Evolutionary conservation across 2,797 vertebrate genomes (phyloP).

Genomic region (Stomatorhinus walkeri): DNA sequence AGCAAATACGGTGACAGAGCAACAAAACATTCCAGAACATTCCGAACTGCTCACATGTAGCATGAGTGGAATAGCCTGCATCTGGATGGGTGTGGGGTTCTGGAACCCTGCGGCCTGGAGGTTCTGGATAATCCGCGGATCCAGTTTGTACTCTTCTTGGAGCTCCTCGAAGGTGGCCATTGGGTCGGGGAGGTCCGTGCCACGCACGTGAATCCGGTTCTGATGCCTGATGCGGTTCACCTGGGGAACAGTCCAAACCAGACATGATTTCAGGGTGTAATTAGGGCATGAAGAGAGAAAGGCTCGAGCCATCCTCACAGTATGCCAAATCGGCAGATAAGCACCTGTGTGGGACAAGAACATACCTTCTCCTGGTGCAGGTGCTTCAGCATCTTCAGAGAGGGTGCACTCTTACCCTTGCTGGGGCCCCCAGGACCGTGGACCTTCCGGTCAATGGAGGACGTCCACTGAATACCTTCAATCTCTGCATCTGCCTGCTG

Average conservation of each 20-base stretch:
- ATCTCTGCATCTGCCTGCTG: slow-evolving; percentile 26
- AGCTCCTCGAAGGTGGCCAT: slow-evolving; percentile 80
- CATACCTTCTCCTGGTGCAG: slow-evolving; percentile 81
- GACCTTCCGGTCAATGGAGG: slow-evolving; percentile 63
- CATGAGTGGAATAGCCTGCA: slow-evolving; percentile 93
- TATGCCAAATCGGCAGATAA: background rate
- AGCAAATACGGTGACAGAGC: too few relatives aligned
- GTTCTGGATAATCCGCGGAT: slow-evolving; percentile 71
- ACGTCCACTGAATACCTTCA: slow-evolving; percentile 74
- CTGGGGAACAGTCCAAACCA: slow-evolving; percentile 44
- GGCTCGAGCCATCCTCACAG: background rate
- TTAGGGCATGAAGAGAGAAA: background rate
- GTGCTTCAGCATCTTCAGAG: slow-evolving; percentile 71
- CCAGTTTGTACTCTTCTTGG: slow-evolving; percentile 73
- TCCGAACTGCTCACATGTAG: slow-evolving; percentile 69
- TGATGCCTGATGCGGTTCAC: slow-evolving; percentile 73
- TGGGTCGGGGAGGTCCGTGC: slow-evolving; percentile 83
- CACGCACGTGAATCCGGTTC: slow-evolving; percentile 80
- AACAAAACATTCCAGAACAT: background rate
- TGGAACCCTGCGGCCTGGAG: slow-evolving; percentile 71
- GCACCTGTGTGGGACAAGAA: background rate
- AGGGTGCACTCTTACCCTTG: slow-evolving; percentile 57
- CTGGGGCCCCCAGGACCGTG: slow-evolving; percentile 46
- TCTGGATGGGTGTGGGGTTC: slow-evolving; percentile 82
- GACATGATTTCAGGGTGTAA: background rate